Evolutionary conservation across 2,888 invertebrate species (phyloP), one percentile per base, ranked within the genome.

Genomic region (Heliconius ethilla): DNA sequence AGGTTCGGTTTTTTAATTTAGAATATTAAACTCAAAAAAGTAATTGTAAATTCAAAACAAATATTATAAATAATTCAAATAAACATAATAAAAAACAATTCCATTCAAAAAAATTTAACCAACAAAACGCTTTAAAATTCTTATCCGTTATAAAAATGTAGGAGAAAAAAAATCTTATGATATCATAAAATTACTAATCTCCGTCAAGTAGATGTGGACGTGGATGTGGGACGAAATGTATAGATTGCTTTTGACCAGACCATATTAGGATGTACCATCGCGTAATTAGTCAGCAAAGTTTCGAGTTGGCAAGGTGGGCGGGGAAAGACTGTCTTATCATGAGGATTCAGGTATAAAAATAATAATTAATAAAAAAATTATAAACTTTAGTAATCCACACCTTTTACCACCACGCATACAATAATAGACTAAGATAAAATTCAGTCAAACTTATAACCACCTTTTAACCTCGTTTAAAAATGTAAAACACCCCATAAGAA

Each of bases 231-330:
- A 40, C 37, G 79, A 70, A 59, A 55, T n/a, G 55, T 73, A 79
- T 75, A 65, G 40, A 22, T 70, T 62, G 45, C 70, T 75, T 79
- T 79, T 62, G 77, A 77, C 75, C 79, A 72, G 27, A 69, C 79
- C 79, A 72, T 79, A 69, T 79, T 62, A 63, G 40, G 69, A 18
- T 72, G 77, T 72, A 77, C 75, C 69, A 70, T 62, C 59, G 69
- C 59, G 29, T 79, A 76, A 79, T 76, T 79, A 79, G 70, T 79
- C 79, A 79, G 74, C 76, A 22, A 59, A 74, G 45, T 29, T 73
- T 33, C n/a, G 63, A 45, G 62, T 27, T 27, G 27, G 15, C 25
- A n/a, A 13, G 15, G 63, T 63, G 27, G 63, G 18, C 63, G 27
- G 7, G 1, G 25, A 13, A 25, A 62, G 62, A 11, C 25, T 11